A percentile compares a stretch with the other conserved stretches of the same genome.
Conservation (phyloP, 2,113 vertebrate species). For the Cavia aperea region DNA sequence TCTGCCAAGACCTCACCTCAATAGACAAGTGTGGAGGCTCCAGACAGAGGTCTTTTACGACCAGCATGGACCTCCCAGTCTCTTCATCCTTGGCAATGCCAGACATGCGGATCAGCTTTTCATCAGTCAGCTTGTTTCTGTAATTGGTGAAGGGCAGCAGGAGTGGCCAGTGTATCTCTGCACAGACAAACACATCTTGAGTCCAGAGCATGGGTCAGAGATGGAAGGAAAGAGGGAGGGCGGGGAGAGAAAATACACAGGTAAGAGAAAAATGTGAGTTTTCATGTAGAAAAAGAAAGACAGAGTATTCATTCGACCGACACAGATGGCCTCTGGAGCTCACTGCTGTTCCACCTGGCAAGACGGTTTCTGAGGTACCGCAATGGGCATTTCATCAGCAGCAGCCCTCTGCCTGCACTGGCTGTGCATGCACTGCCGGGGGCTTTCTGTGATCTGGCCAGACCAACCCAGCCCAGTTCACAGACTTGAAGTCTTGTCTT, state of each 20-base stretch:
- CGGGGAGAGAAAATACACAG: not conserved
- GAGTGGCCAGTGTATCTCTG: slow-evolving; percentile 74
- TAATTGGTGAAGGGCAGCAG: slow-evolving; percentile 74
- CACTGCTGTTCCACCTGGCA: not conserved
- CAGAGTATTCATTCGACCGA: not conserved
- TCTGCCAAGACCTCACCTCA: slow-evolving; percentile 63
- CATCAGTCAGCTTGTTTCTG: slow-evolving; percentile 64
- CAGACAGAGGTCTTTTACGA: slow-evolving; percentile 72
- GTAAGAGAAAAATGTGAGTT: not conserved
- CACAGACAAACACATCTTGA: slow-evolving; percentile 42
- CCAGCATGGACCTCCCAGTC: slow-evolving; percentile 59
- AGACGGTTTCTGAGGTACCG: not conserved
- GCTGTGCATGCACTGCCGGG: not conserved
- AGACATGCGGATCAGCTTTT: slow-evolving; percentile 75
- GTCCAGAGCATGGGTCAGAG: not conserved
- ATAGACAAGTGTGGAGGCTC: slow-evolving; percentile 70
- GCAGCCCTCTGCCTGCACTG: not conserved
- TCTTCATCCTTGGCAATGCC: slow-evolving; percentile 67
- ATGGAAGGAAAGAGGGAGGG: not conserved
- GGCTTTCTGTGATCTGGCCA: not conserved
- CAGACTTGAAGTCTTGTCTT: not conserved
- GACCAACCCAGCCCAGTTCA: not conserved
- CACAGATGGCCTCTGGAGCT: not conserved
- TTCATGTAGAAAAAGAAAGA: not conserved
- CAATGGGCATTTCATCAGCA: not conserved